Evolutionary conservation across 2,113 vertebrate genomes (phyloP), one percentile per base, ranked within the genome.

Genomic region (Tiliqua scincoides): DNA sequence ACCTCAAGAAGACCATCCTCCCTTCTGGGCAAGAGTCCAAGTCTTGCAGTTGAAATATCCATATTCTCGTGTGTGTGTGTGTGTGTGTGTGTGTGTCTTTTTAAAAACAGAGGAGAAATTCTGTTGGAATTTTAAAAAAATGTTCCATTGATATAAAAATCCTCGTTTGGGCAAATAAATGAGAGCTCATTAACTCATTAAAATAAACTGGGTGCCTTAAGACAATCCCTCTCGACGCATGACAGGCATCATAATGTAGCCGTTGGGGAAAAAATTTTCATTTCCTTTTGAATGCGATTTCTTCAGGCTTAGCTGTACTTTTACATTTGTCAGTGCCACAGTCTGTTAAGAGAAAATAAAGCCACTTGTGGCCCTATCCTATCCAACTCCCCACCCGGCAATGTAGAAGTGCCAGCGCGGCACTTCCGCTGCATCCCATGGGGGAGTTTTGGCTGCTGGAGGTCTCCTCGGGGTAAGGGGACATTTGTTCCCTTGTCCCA

Each of bases 261-360:
- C 79, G 23, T 85, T 88, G 43, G 43, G n/a, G n/a, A n/a, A n/a
- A 84, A 74, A 79, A 86, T 87, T 88, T 35, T 48, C 5, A 0
- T 75, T 35, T 54, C 81, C 65, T 89, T 92, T 82, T 0, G 6
- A 27, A 20, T 20, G 6, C 0, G 0, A 62, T 77, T 84, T 68
- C 23, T 82, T 89, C 25, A 76, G 72, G 54, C 72, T 93, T 92
- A 71, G 73, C 87, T 84, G 61, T 70, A 40, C 2, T 1, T 88
- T 86, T 84, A 0, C 8, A 6, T 23, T 0, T 83, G 81, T 85
- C 61, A 40, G 8, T 17, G 15, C 35, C 68, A 35, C 48, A 85
- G n/a, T 35, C 82, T 87, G 73, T 32, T 48, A 12, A 86, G 81
- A 84, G 91, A 65, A 72, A 67, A 85, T 81, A 88, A 83, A 57